Evolutionary conservation across 1,140 invertebrate species (phyloP).

Genomic region (Drosophila pectinifera): DNA sequence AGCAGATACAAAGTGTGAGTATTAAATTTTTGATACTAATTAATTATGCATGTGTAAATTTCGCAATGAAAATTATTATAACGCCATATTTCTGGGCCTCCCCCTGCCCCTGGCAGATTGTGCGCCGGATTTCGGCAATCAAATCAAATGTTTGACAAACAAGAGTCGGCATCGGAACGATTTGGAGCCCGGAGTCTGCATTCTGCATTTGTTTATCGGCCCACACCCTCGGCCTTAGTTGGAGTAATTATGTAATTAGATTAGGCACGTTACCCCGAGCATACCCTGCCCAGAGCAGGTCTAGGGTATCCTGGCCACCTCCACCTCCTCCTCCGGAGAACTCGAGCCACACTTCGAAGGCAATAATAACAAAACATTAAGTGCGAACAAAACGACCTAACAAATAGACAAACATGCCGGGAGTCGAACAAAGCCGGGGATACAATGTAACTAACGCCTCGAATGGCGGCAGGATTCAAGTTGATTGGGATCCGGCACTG

Average conservation of each 20-base stretch:
- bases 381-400: slow-evolving; percentile 48
- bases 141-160: slow-evolving; percentile 59
- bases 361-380: slow-evolving; percentile 62
- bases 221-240: slow-evolving; percentile 17
- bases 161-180: slow-evolving; percentile 27
- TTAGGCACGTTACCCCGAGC: background rate
- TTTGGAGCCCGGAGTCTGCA: background rate
- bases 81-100: slow-evolving; percentile 70
- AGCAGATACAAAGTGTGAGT: slow-evolving; percentile 83
- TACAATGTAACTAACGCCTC: slow-evolving; percentile 52
- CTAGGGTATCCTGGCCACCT: background rate
- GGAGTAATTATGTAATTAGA: slow-evolving; percentile 71
- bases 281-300: no score
- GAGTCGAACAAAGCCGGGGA: slow-evolving; percentile 33
- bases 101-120: background rate
- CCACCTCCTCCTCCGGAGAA: background rate
- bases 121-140: slow-evolving; percentile 32
- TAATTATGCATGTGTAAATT: slow-evolving; percentile 84
- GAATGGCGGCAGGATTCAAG: slow-evolving; percentile 27
- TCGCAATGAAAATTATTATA: slow-evolving; percentile 83
- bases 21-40: slow-evolving; percentile 85
- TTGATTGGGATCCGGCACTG: slow-evolving; percentile 39
- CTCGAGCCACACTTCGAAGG: slow-evolving; percentile 15
- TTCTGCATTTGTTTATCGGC: slow-evolving; percentile 15
- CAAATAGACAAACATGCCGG: slow-evolving; percentile 48